Conservation (phyloP, 1,140 invertebrate species). For the Aphaenogaster rudis region DNA sequence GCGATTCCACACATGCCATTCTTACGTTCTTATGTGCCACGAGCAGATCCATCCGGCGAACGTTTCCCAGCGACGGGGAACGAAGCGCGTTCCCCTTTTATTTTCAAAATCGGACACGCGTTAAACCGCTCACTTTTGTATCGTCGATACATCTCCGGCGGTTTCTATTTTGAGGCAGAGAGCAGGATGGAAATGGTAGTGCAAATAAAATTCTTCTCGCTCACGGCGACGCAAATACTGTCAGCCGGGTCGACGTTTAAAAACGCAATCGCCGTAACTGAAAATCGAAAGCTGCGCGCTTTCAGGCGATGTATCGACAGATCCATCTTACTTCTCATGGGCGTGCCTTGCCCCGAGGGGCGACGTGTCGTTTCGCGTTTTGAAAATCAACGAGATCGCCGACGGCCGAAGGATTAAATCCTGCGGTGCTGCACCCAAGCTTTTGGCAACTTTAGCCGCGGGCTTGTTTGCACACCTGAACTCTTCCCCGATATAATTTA, state of each 20-base stretch:
- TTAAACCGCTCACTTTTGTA: slow-evolving; percentile 57
- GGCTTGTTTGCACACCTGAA: slow-evolving; percentile 86
- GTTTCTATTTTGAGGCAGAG: slow-evolving; percentile 50
- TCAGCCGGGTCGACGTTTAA: slow-evolving; percentile 51
- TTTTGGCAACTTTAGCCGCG: slow-evolving; percentile 81
- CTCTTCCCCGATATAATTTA: slow-evolving; percentile 74
- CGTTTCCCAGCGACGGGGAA: slow-evolving; percentile 15
- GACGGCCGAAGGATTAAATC: slow-evolving; percentile 84
- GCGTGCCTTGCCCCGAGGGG: slow-evolving; percentile 59
- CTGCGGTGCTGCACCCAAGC: slow-evolving; percentile 73
- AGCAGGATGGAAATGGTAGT: slow-evolving; percentile 30
- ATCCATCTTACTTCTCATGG: slow-evolving; percentile 61
- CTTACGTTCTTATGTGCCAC: background rate
- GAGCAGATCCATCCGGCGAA: slow-evolving; percentile 3
- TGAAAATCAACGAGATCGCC: slow-evolving; percentile 77
- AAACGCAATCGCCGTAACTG: slow-evolving; percentile 56
- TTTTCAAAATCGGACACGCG: slow-evolving; percentile 56
- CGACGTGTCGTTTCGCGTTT: slow-evolving; percentile 64
- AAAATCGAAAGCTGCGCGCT: slow-evolving; percentile 56
- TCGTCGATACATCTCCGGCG: slow-evolving; percentile 4
- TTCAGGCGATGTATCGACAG: slow-evolving; percentile 64
- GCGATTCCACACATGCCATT: background rate
- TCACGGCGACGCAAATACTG: slow-evolving; percentile 57
- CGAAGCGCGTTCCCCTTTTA: slow-evolving; percentile 9
- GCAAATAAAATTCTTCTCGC: slow-evolving; percentile 65